A percentile compares a stretch with the other conserved stretches of the same genome.
Conservation (phyloP, 2,888 invertebrate species). For the Torymus tubicola region DNA sequence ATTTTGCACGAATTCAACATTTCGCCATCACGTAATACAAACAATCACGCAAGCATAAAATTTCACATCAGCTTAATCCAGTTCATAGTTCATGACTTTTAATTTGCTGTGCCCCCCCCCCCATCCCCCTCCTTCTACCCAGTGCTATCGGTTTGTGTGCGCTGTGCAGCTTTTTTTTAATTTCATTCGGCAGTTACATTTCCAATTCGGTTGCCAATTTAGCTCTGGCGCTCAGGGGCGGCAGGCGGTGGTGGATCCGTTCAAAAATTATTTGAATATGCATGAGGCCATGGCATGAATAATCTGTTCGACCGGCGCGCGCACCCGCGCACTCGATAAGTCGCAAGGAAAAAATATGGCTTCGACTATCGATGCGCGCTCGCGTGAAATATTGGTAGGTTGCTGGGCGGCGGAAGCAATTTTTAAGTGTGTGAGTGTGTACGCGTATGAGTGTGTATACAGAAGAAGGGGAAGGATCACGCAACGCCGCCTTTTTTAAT, state of each 20-base stretch:
- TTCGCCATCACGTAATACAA: conserved; percentile 1
- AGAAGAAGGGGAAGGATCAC: too few species aligned
- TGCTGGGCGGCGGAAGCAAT: neutral
- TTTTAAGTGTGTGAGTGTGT: conserved; percentile 7
- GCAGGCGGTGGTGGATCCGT: conserved; percentile 8
- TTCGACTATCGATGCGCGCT: conserved; percentile 7
- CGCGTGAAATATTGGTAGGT: conserved; percentile 22
- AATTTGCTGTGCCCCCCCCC: conserved; percentile 5
- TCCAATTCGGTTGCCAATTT: conserved; percentile 51
- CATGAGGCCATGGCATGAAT: conserved; percentile 48
- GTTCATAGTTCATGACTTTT: conserved; percentile 44
- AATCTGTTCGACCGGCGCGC: conserved; percentile 17
- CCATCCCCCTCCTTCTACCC: neutral
- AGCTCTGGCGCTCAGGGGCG: neutral
- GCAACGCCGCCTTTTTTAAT: conserved; percentile 18
- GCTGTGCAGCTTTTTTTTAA: conserved; percentile 30
- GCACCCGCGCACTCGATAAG: conserved; percentile 40
- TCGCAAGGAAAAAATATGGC: conserved; percentile 47
- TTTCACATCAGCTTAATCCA: conserved; percentile 24
- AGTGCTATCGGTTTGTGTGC: neutral
- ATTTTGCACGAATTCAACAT: neutral
- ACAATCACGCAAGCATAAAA: conserved; percentile 23
- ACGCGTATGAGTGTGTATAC: too few species aligned
- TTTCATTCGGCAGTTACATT: conserved; percentile 46
- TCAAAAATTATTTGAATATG: conserved; percentile 54